Evolutionary conservation across 64 coral and sea anemone genomes (phyloP), one percentile per base, ranked within the genome.

Genomic region (Cladopsammia gracilis): DNA sequence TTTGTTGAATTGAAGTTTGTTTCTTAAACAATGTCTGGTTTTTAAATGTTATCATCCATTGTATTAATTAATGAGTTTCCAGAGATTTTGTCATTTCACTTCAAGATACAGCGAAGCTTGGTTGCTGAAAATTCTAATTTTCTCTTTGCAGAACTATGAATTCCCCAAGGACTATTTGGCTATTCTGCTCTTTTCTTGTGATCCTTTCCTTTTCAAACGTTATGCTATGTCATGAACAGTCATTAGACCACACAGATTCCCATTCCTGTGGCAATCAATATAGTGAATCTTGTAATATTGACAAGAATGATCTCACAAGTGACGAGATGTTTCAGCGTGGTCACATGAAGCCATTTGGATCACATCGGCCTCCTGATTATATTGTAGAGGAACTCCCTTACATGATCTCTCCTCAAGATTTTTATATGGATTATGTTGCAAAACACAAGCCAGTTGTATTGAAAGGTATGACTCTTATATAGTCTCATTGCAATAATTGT

Each of bases 401-500:
- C 34, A 96, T 96, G 94, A 99, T 99, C 18, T 99, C 98, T 11
- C 92, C 98, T 13, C 70, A 99, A 54, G 98, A 99, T 78, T 99
- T 99, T 70, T 99, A 96, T 23, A 96, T 99, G 98, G 94, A 99
- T 61, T 99, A 94, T 96, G 98, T 99, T n/a, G 58, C 93, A 15
- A 93, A 96, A 75, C 98, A 99, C 75, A 99, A 94, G 84, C 98
- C 98, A 83, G 98, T 99, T 11, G 85, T 99, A 13, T 88, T 99
- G 18, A 99, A 99, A 94, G 94, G 98, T 99, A 88, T 44, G 12
- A 0, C 26, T 54, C 18, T 46, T 6, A 10, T 48, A 14, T 22
- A 23, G 8, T 20, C 61, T 48, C 2, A 20, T 10, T 34, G 3
- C 22, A 25, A 54, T 24, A 22, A 24, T 34, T 34, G 34, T 34